Conservation (phyloP, 2,797 vertebrate genomes). For the Balearica regulorum region DNA sequence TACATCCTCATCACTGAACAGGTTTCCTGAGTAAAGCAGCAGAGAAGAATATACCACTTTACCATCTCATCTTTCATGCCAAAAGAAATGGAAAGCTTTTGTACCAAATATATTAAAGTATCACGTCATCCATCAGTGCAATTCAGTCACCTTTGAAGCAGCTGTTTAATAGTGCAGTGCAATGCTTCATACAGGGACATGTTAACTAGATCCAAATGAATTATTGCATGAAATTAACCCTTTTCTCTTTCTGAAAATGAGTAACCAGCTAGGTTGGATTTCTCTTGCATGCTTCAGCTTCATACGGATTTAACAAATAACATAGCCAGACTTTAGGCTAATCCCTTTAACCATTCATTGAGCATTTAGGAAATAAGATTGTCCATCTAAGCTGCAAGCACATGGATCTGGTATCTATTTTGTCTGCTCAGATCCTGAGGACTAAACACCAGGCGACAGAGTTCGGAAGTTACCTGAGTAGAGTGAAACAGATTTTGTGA, state of each 20-base stretch:
- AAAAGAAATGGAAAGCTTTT: neutral
- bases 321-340: neutral
- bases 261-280: neutral
- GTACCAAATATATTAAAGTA: neutral
- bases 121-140: neutral
- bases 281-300: neutral
- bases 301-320: neutral
- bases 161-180: neutral
- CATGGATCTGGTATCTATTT: neutral
- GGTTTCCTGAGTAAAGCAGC: constrained; percentile 20
- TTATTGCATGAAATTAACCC: neutral
- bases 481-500: neutral
- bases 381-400: neutral
- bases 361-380: neutral
- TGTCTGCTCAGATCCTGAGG: neutral
- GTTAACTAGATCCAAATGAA: neutral
- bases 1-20: neutral
- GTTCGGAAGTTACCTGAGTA: neutral
- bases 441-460: neutral
- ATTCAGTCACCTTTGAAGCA: neutral
- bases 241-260: neutral
- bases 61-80: neutral
- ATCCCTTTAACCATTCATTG: neutral
- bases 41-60: neutral
- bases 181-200: neutral